Percentiles rank a stretch among this genome's conserved stretches.
phyloP scores from a whole-genome alignment of 1,140 invertebrate species.

The Nebria ingens region DNA sequence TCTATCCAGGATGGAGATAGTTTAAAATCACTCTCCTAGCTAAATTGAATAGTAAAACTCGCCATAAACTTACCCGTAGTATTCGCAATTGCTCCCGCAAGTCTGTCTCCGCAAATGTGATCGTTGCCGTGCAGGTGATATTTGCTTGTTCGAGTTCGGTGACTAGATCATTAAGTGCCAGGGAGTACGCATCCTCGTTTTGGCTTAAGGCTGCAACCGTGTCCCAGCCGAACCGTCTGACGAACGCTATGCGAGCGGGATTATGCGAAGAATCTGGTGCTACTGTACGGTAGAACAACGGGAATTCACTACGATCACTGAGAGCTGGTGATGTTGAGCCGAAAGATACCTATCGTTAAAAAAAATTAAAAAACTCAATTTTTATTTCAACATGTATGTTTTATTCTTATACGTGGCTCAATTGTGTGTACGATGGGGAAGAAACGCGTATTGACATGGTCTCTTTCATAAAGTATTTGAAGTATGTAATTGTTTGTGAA shows the following conservation, averaged over 20 bases:
- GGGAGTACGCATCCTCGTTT: constrained; percentile 72
- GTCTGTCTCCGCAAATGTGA: constrained; percentile 59
- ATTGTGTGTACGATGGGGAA: no score
- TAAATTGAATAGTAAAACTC: no score
- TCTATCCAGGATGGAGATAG: no score
- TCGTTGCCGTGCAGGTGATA: constrained; percentile 69
- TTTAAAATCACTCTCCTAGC: no score
- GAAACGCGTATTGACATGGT: no score
- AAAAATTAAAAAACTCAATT: no score
- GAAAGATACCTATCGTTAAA: constrained; percentile 83
- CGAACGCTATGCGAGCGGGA: constrained; percentile 68
- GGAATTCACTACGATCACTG: constrained; percentile 74
- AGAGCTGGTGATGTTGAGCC: constrained; percentile 76
- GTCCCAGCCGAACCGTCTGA: constrained; percentile 75
- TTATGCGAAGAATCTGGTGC: constrained; percentile 82
- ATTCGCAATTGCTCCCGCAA: constrained; percentile 27
- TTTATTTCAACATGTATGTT: no score
- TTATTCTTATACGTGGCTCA: no score
- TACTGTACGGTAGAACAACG: constrained; percentile 77
- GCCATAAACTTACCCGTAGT: constrained; percentile 25
- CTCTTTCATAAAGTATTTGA: no score
- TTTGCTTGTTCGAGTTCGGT: constrained; percentile 73
- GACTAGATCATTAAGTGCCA: constrained; percentile 77
- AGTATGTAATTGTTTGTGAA: no score
- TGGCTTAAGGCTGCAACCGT: constrained; percentile 77